Percentiles rank a stretch among this genome's conserved stretches.
These are phyloP conservation scores for Carduelis carduelis DNA, from an alignment of 2,797 vertebrate species.

Conservation along the genomic window DNA sequence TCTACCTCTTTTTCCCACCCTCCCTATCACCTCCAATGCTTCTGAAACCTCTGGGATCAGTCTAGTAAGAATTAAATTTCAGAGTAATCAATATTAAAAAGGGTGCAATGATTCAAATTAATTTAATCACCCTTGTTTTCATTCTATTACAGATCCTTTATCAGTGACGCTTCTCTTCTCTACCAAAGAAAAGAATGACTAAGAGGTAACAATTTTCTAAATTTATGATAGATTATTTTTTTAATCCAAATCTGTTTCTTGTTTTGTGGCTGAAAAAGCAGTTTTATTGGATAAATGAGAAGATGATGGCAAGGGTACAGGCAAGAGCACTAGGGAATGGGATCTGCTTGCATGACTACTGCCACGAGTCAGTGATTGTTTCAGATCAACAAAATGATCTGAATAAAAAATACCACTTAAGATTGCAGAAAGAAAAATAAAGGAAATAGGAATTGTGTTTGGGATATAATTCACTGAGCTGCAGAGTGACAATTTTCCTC, in stretches of 20 bases:
- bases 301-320: background rate
- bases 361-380: fast-evolving
- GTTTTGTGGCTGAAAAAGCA: background rate
- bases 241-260: background rate
- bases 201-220: background rate
- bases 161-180: background rate
- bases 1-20: background rate
- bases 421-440: background rate
- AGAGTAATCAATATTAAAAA: background rate
- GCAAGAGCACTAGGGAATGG: background rate
- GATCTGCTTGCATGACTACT: background rate
- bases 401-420: background rate
- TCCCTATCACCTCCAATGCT: no score
- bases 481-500: background rate
- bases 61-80: background rate
- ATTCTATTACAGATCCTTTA: background rate
- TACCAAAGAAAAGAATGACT: background rate
- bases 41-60: background rate
- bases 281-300: background rate
- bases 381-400: background rate
- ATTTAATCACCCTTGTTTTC: background rate
- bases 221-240: background rate
- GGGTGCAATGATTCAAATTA: background rate
- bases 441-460: background rate
- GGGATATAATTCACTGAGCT: background rate